phyloP scores from a whole-genome alignment of 2,113 vertebrate species.

The Diadophis punctatus region DNA sequence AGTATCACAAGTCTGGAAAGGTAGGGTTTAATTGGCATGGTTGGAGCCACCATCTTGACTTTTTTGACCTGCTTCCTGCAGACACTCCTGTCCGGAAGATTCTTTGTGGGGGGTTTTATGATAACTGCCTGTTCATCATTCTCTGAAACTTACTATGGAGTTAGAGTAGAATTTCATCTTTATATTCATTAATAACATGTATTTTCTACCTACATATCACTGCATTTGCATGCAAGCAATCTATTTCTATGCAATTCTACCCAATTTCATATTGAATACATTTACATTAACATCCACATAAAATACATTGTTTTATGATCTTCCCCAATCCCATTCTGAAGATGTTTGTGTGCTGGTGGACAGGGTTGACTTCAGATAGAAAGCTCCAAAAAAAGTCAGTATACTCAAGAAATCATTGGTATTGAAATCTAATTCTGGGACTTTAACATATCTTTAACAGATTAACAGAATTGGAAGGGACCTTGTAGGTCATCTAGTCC shows the following conservation, averaged over 20 bases:
- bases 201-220: not conserved
- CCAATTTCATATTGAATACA: not conserved
- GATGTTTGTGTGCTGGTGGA: not conserved
- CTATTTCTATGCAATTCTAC: not conserved
- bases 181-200: not conserved
- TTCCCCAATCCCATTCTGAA: not conserved
- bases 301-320: not conserved
- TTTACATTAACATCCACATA: not conserved
- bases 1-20: not conserved
- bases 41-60: not conserved
- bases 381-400: not conserved
- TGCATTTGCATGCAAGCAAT: too few species aligned
- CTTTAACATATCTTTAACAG: too few species aligned
- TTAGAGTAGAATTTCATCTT: not conserved
- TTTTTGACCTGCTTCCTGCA: not conserved
- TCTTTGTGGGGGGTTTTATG: not conserved
- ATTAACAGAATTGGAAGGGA: too few species aligned
- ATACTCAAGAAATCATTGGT: not conserved
- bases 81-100: not conserved
- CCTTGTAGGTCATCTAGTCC: too few species aligned
- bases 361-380: not conserved
- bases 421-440: not conserved
- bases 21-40: not conserved
- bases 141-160: not conserved
- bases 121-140: not conserved